A percentile compares a stretch with the other conserved stretches of the same genome.
These are phyloP conservation scores for Stigmatopora argus DNA, from an alignment of 2,113 vertebrate species.

Conservation along the genomic window DNA sequence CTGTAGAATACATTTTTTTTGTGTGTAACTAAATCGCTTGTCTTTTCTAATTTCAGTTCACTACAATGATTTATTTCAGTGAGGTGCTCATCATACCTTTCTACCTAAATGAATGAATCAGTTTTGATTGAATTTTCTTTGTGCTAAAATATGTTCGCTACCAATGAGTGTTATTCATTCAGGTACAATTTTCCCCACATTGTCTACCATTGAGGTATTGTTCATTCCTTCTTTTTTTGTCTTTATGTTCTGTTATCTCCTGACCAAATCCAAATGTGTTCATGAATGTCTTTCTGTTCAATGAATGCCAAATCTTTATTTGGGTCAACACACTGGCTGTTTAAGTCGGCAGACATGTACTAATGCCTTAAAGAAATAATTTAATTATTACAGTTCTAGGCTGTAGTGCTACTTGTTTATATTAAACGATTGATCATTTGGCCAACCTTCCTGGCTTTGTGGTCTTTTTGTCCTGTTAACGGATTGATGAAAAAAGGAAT, in stretches of 20 bases:
- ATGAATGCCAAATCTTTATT: conserved; percentile 38
- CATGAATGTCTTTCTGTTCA: conserved; percentile 15
- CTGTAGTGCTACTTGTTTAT: conserved; percentile 63
- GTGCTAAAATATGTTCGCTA: conserved; percentile 28
- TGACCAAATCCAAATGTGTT: conserved; percentile 15
- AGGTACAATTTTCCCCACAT: conserved; percentile 8
- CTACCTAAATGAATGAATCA: background rate
- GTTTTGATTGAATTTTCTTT: conserved; percentile 11
- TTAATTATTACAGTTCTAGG: conserved; percentile 41
- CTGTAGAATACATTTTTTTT: background rate
- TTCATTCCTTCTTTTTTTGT: conserved; percentile 28
- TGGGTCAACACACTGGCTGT: conserved; percentile 26
- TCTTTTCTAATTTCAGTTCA: conserved; percentile 1
- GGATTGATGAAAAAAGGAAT: background rate
- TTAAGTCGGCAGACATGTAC: conserved; percentile 48
- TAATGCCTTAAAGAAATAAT: conserved; percentile 56
- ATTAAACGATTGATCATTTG: conserved; percentile 57
- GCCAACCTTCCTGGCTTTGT: background rate
- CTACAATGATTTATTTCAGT: background rate
- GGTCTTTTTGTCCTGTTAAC: background rate
- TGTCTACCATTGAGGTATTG: conserved; percentile 13
- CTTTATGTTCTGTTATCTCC: conserved; percentile 13
- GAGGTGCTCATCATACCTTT: background rate
- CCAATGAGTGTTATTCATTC: conserved; percentile 37
- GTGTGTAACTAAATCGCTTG: background rate